A percentile compares a stretch with the other conserved stretches of the same genome.
phyloP scores from a whole-genome alignment of 2,797 vertebrate genomes.

The Tapirus indicus region DNA sequence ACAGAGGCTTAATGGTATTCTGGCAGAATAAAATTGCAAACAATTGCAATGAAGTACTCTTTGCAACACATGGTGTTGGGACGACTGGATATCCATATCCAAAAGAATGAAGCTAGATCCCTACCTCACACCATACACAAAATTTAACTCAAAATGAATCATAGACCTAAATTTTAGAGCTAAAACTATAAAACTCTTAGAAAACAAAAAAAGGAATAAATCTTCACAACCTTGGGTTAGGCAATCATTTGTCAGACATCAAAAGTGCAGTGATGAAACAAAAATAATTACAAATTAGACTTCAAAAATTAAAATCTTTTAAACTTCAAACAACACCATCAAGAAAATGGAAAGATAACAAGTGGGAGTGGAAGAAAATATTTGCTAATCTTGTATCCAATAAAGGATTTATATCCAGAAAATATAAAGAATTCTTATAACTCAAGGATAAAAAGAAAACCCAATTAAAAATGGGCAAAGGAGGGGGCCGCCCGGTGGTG shows the following conservation, averaged over 20 bases:
- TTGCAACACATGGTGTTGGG: neutral
- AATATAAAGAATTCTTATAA: neutral
- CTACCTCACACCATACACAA: neutral
- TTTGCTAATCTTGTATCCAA: neutral
- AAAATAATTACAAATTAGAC: neutral
- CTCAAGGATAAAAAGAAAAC: neutral
- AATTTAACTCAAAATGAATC: neutral
- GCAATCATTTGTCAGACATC: neutral
- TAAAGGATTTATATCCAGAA: neutral
- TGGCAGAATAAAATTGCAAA: neutral
- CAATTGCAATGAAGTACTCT: neutral
- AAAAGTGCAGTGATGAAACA: neutral
- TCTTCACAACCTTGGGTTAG: neutral
- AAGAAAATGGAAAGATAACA: neutral
- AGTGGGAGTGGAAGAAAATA: neutral
- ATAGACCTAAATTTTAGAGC: neutral
- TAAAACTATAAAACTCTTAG: neutral
- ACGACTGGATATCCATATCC: neutral
- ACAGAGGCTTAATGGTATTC: neutral
- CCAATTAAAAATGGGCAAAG: neutral
- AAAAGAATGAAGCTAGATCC: neutral
- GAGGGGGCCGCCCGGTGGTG: no score
- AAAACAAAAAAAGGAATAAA: neutral
- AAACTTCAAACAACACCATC: neutral
- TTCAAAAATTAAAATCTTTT: slow-evolving; percentile 19